These are phyloP conservation scores for Stichodactyla helianthus DNA, from an alignment of 64 coral and sea anemone species.

Conservation along the genomic window DNA sequence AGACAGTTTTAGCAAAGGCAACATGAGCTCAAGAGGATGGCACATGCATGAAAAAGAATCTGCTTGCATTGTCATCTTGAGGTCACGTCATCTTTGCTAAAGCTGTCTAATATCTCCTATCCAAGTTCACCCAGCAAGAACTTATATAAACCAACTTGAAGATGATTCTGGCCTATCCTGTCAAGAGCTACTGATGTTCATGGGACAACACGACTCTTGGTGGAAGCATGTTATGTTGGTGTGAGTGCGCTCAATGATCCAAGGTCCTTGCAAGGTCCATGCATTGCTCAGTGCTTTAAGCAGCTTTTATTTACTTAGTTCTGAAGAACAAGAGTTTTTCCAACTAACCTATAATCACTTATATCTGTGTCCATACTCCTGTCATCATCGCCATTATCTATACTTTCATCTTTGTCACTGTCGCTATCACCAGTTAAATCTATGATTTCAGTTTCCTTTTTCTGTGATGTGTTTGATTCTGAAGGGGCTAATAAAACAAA, in stretches of 20 bases:
- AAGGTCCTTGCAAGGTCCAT: too few species aligned
- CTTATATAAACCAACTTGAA: neutral
- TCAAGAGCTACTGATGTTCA: neutral
- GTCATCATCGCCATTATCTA: neutral
- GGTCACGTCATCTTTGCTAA: too few species aligned
- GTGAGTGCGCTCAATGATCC: too few species aligned
- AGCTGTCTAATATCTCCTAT: too few species aligned
- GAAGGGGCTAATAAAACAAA: neutral
- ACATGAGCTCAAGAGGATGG: too few species aligned
- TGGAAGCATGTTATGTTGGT: neutral
- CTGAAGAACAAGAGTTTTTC: neutral
- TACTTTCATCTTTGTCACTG: conserved; percentile 14
- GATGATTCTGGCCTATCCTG: neutral
- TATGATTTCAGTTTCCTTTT: conserved; percentile 42
- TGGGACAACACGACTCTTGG: neutral
- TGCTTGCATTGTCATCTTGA: too few species aligned
- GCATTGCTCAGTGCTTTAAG: too few species aligned
- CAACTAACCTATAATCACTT: neutral
- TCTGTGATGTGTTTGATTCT: conserved; percentile 13
- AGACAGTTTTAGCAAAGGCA: too few species aligned
- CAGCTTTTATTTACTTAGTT: too few species aligned
- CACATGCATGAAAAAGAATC: too few species aligned
- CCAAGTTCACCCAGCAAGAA: neutral
- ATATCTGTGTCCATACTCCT: neutral
- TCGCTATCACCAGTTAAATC: conserved; percentile 48